A percentile compares a stretch with the other conserved stretches of the same genome.
phyloP scores from a whole-genome alignment of 1,140 invertebrate species.

The Zelostemma sp. region DNA sequence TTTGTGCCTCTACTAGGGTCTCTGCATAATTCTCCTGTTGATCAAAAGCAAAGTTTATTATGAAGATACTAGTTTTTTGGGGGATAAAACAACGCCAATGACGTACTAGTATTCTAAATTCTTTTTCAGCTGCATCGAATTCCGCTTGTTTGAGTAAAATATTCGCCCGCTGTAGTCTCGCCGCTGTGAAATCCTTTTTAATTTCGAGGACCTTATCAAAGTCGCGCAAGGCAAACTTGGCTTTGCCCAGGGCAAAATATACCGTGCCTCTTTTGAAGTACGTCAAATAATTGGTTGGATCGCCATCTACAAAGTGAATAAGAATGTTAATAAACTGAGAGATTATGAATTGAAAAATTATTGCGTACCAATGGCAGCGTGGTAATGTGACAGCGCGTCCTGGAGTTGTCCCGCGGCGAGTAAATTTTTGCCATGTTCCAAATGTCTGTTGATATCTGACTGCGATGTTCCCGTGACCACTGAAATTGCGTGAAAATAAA shows the following conservation, averaged over 20 bases:
- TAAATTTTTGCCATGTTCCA: conserved; percentile 93
- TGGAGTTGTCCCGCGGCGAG: conserved; percentile 92
- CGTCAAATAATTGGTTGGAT: conserved; percentile 96
- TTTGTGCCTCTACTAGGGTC: too few relatives aligned
- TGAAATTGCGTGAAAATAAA: too few relatives aligned
- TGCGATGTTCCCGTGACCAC: conserved; percentile 76
- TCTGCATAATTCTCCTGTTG: too few relatives aligned
- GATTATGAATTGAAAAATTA: conserved; percentile 1
- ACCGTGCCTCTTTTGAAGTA: conserved; percentile 96
- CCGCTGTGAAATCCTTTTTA: conserved; percentile 94
- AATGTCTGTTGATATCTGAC: conserved; percentile 90
- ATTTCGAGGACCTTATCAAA: conserved; percentile 92
- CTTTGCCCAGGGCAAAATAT: conserved; percentile 95
- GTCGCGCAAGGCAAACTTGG: conserved; percentile 94
- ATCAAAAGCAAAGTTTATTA: not conserved
- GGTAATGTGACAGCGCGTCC: conserved; percentile 97
- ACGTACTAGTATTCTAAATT: conserved; percentile 90
- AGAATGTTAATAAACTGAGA: not conserved
- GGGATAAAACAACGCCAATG: not conserved
- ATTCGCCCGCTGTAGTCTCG: conserved; percentile 87
- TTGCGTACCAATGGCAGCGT: conserved; percentile 91
- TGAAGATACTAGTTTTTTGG: conserved; percentile 8
- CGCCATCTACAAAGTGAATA: conserved; percentile 82
- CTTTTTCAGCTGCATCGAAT: conserved; percentile 83
- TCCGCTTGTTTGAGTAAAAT: conserved; percentile 92